Percentiles rank a stretch among this genome's conserved stretches.
These are phyloP conservation scores for Acanthosepion esculentum DNA, from an alignment of 2,888 invertebrate species.

Conservation along the genomic window DNA sequence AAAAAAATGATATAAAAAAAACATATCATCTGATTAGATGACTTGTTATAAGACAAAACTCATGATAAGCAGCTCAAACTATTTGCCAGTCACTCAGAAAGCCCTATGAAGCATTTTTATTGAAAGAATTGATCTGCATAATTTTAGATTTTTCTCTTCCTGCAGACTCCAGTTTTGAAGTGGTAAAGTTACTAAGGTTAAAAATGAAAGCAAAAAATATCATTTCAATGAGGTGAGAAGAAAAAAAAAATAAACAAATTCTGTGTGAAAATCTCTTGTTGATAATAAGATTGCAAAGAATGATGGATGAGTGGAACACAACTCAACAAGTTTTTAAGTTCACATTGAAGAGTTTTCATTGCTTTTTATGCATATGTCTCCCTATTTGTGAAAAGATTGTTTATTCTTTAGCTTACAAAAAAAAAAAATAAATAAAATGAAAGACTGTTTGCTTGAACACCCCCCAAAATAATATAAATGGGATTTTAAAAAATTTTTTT, in stretches of 20 bases:
- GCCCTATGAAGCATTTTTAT: too few species aligned
- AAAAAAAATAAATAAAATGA: neutral
- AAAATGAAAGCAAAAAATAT: neutral
- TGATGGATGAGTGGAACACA: neutral
- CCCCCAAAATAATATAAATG: neutral
- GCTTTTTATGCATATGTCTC: neutral
- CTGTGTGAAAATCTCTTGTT: neutral
- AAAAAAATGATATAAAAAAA: too few species aligned
- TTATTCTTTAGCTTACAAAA: neutral
- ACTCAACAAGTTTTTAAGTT: slow-evolving; percentile 15
- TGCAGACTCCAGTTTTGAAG: neutral
- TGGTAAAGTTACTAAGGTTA: neutral
- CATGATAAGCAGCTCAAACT: too few species aligned
- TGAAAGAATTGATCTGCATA: too few species aligned
- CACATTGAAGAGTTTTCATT: slow-evolving; percentile 12
- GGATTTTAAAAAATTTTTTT: neutral
- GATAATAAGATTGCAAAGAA: neutral
- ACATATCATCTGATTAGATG: too few species aligned
- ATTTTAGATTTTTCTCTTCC: neutral
- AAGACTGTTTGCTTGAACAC: neutral
- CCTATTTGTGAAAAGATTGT: neutral
- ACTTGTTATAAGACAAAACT: too few species aligned
- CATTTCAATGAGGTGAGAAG: neutral
- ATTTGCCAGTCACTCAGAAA: too few species aligned
- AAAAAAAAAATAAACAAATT: neutral